Evolutionary conservation across 2,113 vertebrate species (phyloP).

Genomic region (Lepisosteus oculatus): DNA sequence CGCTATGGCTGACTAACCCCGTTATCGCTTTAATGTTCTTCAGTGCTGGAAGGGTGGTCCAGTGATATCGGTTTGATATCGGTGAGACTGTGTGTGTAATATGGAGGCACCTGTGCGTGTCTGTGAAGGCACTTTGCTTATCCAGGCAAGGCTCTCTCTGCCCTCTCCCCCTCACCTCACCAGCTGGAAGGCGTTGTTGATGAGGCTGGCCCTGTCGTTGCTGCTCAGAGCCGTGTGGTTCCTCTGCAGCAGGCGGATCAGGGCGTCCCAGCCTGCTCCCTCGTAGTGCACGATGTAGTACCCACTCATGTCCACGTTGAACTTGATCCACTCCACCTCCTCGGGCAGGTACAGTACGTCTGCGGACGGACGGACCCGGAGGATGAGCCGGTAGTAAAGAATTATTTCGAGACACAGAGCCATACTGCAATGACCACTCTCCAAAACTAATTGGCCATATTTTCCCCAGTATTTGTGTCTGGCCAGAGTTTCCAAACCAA

Average conservation of each 20-base stretch:
- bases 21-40: too few species aligned
- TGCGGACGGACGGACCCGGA: constrained; percentile 31
- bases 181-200: constrained; percentile 84
- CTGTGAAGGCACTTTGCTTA: not conserved
- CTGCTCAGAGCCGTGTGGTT: constrained; percentile 72
- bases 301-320: constrained; percentile 85
- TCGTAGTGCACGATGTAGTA: constrained; percentile 90
- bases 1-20: too few species aligned
- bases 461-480: too few species aligned
- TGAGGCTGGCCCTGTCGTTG: constrained; percentile 82
- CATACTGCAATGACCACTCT: too few species aligned
- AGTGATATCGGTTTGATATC: too few species aligned
- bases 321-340: constrained; percentile 86
- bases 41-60: too few species aligned
- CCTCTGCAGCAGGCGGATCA: constrained; percentile 68
- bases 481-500: too few species aligned
- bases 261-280: constrained; percentile 71
- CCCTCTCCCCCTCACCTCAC: constrained; percentile 70
- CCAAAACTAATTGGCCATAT: too few species aligned
- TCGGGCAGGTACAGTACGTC: constrained; percentile 76
- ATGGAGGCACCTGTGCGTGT: not conserved
- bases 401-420: too few species aligned
- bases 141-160: not conserved
- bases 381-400: too few species aligned
- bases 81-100: too few species aligned